Evolutionary conservation across 2,113 vertebrate species (phyloP).

Genomic region (Accipiter virgatus): DNA sequence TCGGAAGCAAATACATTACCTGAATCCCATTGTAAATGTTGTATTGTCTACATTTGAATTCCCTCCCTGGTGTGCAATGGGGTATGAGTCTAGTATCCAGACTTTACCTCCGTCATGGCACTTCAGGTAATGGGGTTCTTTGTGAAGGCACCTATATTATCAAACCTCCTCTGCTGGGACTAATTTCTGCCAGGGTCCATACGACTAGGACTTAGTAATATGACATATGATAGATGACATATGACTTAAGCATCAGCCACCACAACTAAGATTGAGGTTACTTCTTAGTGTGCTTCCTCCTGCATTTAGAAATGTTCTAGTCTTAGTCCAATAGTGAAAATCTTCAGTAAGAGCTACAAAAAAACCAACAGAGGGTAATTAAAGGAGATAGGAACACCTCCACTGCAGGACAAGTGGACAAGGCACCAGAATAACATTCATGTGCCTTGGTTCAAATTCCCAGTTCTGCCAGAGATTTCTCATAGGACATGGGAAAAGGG

Average conservation of each 20-base stretch:
- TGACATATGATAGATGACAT: too few relatives aligned
- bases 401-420: too few relatives aligned
- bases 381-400: too few relatives aligned
- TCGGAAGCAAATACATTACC: not conserved
- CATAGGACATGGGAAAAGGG: too few relatives aligned
- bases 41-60: not conserved
- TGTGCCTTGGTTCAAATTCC: too few relatives aligned
- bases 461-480: too few relatives aligned
- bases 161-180: not conserved
- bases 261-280: rapidly evolving
- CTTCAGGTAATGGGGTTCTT: not conserved
- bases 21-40: not conserved
- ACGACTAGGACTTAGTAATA: not conserved
- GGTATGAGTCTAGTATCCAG: not conserved
- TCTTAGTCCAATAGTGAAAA: not conserved
- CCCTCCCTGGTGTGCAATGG: not conserved
- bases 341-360: not conserved
- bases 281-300: not conserved
- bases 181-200: not conserved
- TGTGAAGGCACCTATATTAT: not conserved
- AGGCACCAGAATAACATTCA: too few relatives aligned
- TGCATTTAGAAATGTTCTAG: not conserved
- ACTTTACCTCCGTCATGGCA: not conserved
- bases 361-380: not conserved
- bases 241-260: not conserved